These are phyloP conservation scores for Notoglanidium macrostoma DNA, from an alignment of 2,797 vertebrate genomes.

Conservation along the genomic window DNA sequence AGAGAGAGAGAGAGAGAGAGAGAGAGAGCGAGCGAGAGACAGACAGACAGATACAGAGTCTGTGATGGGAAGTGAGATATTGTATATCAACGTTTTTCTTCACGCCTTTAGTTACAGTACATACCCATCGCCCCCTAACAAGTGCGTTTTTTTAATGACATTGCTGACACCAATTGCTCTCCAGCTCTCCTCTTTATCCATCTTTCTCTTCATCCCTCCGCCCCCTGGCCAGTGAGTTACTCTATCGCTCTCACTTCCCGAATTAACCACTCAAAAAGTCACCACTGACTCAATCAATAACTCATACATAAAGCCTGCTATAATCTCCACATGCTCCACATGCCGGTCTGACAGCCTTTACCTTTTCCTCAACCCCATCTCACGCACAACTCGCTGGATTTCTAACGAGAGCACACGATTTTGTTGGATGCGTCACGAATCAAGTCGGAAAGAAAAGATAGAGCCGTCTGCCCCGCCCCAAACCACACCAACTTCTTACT, in stretches of 20 bases:
- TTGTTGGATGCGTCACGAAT: not conserved
- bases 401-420: not conserved
- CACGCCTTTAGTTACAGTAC: not conserved
- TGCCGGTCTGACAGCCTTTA: conserved; percentile 53
- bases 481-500: not conserved
- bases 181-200: conserved; percentile 48
- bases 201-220: conserved; percentile 57
- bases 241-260: conserved; percentile 84
- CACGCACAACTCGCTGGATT: not conserved
- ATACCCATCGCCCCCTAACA: not conserved
- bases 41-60: conserved; percentile 18
- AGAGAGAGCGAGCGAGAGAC: conserved; percentile 20
- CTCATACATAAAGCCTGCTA: conserved; percentile 86
- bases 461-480: not conserved
- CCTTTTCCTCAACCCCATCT: conserved; percentile 53
- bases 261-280: conserved; percentile 89
- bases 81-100: not conserved
- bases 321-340: conserved; percentile 68
- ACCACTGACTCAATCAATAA: conserved; percentile 86
- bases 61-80: not conserved
- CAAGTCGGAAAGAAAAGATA: not conserved
- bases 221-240: conserved; percentile 78
- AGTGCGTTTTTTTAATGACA: conserved; percentile 26
- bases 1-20: not conserved
- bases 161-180: conserved; percentile 22